Conservation (phyloP, 2,113 vertebrate species). For the Lasiurus borealis region DNA sequence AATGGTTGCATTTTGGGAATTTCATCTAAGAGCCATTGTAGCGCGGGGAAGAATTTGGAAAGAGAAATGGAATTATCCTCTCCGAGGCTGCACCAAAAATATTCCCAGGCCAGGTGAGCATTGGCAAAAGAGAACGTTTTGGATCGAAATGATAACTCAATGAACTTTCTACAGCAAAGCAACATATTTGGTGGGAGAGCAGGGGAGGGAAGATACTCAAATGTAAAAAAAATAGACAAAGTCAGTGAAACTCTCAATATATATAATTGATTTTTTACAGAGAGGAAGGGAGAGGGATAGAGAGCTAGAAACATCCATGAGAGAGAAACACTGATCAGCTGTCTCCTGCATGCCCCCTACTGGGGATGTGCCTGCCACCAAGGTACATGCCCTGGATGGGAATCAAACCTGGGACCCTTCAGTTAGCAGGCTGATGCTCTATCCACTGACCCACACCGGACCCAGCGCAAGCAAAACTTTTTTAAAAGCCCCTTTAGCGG, state of each 20-base stretch:
- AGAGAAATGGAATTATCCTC: neutral
- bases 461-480: neutral
- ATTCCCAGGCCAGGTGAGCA: neutral
- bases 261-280: too few relatives aligned
- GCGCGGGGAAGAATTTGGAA: neutral
- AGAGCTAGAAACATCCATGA: too few relatives aligned
- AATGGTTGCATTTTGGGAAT: neutral
- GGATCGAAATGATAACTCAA: slow-evolving; percentile 24
- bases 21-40: neutral
- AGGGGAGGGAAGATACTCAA: neutral
- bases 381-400: too few relatives aligned
- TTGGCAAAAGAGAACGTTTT: neutral
- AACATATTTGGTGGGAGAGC: neutral
- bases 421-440: too few relatives aligned
- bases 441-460: too few relatives aligned
- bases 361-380: too few relatives aligned
- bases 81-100: neutral
- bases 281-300: too few relatives aligned
- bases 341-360: too few relatives aligned
- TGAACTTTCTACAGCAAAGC: slow-evolving; percentile 20
- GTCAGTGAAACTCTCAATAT: neutral
- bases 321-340: too few relatives aligned
- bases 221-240: neutral
- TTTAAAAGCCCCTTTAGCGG: neutral
- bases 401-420: too few relatives aligned